phyloP scores from a whole-genome alignment of 35 echinoderm and acorn worm species.

The Amphiura filiformis region DNA sequence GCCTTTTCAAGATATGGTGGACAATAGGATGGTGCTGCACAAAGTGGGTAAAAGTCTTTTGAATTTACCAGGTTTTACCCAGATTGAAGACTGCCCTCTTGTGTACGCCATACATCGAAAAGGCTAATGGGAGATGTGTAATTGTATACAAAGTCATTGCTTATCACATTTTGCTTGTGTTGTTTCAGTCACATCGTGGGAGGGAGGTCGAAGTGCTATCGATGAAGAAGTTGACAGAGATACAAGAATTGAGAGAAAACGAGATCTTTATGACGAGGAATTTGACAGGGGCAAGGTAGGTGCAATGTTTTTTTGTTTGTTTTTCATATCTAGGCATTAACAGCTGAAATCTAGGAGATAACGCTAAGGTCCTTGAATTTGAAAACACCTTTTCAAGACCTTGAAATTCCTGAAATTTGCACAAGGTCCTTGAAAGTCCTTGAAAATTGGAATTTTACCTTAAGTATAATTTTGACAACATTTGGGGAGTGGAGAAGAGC shows the following conservation, averaged over 20 bases:
- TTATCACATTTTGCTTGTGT: not conserved
- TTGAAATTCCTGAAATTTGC: not conserved
- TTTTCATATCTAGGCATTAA: not conserved
- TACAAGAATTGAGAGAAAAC: conserved; percentile 14
- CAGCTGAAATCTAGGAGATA: too few relatives aligned
- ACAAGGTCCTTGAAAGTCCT: not conserved
- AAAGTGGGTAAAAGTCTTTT: not conserved
- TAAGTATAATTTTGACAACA: too few relatives aligned
- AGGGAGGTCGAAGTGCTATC: conserved; percentile 70
- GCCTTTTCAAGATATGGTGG: too few relatives aligned
- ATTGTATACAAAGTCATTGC: not conserved
- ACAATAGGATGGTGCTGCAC: too few relatives aligned
- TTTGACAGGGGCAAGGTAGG: conserved; percentile 88
- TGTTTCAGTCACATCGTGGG: conserved; percentile 77
- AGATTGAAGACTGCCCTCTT: not conserved
- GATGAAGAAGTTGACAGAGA: conserved; percentile 74
- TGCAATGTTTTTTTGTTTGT: not conserved
- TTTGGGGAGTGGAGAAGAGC: too few relatives aligned
- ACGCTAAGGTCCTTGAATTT: not conserved
- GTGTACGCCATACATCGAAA: not conserved
- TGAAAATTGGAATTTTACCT: not conserved
- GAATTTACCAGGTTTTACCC: not conserved
- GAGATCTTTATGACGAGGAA: conserved; percentile 68
- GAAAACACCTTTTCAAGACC: not conserved
- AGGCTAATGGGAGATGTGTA: too few relatives aligned